Conservation (phyloP, 2,113 vertebrate genomes). For the Rhadina sibilatrix region DNA sequence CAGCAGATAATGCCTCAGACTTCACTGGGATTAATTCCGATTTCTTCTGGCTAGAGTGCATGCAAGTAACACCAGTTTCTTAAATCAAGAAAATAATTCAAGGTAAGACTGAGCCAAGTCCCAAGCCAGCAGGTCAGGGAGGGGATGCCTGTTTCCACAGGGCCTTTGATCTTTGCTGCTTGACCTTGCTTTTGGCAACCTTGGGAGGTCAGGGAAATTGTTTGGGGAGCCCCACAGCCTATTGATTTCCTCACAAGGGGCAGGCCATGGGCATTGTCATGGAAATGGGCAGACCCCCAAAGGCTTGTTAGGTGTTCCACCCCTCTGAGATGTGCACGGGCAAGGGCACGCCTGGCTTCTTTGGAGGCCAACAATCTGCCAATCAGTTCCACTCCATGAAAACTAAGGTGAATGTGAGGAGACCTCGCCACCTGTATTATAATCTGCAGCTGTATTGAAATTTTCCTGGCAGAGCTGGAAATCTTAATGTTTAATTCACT, state of each 20-base stretch:
- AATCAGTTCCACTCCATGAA: conserved; percentile 42
- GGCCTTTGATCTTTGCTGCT: conserved; percentile 44
- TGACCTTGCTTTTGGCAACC: conserved; percentile 44
- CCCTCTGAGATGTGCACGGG: background rate
- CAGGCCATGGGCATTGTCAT: conserved; percentile 28
- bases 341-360: background rate
- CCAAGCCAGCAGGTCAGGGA: background rate
- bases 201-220: conserved; percentile 37
- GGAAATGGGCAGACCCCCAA: background rate
- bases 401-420: conserved; percentile 20
- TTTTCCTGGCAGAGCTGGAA: conserved; percentile 32
- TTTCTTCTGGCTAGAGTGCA: background rate
- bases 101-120: background rate
- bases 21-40: background rate
- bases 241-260: conserved; percentile 8
- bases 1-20: background rate
- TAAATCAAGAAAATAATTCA: background rate
- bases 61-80: background rate
- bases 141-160: background rate
- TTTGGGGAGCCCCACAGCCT: background rate
- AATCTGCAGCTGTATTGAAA: conserved; percentile 65
- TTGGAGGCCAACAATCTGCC: conserved; percentile 23
- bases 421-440: conserved; percentile 58
- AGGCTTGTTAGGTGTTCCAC: background rate
- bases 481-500: conserved; percentile 58